Evolutionary conservation across 2,888 invertebrate genomes (phyloP).

Genomic region (Germaria angustata): DNA sequence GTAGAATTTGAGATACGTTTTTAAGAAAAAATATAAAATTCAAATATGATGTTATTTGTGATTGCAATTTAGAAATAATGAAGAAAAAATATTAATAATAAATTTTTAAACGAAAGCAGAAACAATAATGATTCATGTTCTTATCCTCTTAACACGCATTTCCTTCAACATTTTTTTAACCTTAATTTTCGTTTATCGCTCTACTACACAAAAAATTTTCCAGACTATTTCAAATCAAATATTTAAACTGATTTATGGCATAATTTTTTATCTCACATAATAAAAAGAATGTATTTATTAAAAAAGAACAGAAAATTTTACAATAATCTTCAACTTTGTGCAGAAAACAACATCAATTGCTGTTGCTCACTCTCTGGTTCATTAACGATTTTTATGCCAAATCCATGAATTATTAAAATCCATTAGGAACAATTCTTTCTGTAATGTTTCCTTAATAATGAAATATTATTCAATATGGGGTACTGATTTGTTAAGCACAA

Average conservation of each 20-base stretch:
- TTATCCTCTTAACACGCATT: too few species aligned
- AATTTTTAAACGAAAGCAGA: too few species aligned
- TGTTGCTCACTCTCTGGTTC: conserved; percentile 27
- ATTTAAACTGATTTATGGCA: conserved; percentile 56
- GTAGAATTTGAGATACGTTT: too few species aligned
- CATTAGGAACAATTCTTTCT: conserved; percentile 49
- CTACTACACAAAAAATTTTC: too few species aligned
- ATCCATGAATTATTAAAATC: conserved; percentile 63
- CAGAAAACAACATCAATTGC: not conserved
- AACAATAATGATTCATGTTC: too few species aligned
- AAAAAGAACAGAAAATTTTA: not conserved
- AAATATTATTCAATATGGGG: not conserved
- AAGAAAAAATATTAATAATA: too few species aligned
- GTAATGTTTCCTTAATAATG: not conserved
- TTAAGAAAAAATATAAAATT: too few species aligned
- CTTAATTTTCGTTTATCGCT: too few species aligned
- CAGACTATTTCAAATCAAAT: conserved; percentile 56
- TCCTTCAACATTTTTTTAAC: too few species aligned
- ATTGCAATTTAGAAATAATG: too few species aligned
- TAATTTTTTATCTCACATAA: not conserved
- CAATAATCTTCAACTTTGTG: not conserved
- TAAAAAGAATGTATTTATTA: not conserved
- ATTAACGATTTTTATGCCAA: conserved; percentile 53
- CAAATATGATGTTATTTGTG: too few species aligned
- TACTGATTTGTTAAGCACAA: not conserved